Percentiles rank a stretch among this genome's conserved stretches.
Conservation (phyloP, 2,797 vertebrate species). For the Graptemys geographica region DNA sequence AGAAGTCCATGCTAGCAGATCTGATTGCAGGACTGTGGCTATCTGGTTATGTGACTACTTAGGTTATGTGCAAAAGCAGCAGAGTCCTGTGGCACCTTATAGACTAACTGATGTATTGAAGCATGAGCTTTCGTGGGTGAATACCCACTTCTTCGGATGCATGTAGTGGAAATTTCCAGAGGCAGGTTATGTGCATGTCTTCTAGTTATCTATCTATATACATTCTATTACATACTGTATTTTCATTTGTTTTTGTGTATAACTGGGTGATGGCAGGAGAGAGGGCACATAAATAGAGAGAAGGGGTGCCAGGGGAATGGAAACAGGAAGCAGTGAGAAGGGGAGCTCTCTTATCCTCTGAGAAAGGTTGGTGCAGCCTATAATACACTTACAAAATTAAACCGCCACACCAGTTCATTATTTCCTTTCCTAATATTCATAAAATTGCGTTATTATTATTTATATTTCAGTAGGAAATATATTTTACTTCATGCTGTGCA, state of each 20-base stretch:
- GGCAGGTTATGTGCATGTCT: rapidly evolving
- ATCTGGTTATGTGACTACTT: rapidly evolving
- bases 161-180: no score
- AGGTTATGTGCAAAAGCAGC: rapidly evolving
- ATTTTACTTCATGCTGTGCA: not conserved
- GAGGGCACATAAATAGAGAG: not conserved
- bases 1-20: not conserved
- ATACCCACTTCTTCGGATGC: no score
- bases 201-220: not conserved
- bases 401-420: rapidly evolving
- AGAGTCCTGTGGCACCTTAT: no score
- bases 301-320: not conserved
- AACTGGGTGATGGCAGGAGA: not conserved
- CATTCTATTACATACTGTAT: not conserved
- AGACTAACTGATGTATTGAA: no score
- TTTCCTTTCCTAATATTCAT: not conserved
- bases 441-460: not conserved
- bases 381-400: not conserved
- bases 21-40: not conserved
- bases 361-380: not conserved
- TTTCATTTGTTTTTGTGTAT: not conserved
- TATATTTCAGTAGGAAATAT: not conserved
- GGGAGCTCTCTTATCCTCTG: not conserved
- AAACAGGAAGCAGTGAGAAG: not conserved
- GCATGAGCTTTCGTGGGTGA: no score